Evolutionary conservation across 2,888 invertebrate species (phyloP).

Genomic region (Priocnemis perturbator): DNA sequence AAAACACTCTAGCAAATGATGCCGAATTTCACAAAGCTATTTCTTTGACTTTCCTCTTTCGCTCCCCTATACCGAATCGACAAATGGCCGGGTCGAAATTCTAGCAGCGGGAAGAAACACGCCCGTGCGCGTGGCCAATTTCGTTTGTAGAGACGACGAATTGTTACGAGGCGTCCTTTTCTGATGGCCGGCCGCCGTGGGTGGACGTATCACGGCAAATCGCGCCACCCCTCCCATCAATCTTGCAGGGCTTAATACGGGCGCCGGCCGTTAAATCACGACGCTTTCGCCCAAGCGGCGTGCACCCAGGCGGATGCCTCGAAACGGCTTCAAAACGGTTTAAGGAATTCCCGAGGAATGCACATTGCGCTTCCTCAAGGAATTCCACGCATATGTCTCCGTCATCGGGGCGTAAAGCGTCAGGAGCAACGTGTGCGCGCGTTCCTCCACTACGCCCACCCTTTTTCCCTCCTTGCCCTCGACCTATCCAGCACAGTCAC

Average conservation of each 20-base stretch:
- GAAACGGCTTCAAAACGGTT: slow-evolving; percentile 37
- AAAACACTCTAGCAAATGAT: no score
- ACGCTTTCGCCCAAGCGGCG: slow-evolving; percentile 4
- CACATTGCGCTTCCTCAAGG: slow-evolving; percentile 36
- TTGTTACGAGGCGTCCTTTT: no score
- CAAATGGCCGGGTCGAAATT: no score
- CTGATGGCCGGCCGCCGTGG: not conserved
- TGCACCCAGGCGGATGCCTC: slow-evolving; percentile 8
- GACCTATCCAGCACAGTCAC: not conserved
- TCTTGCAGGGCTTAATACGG: slow-evolving; percentile 14
- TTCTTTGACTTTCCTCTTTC: no score
- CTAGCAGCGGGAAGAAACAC: no score
- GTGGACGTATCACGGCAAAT: slow-evolving; percentile 21
- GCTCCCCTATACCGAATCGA: no score
- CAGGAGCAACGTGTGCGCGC: slow-evolving; percentile 6
- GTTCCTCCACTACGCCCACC: not conserved
- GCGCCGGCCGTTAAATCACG: slow-evolving; percentile 30
- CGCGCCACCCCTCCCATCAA: slow-evolving; percentile 14
- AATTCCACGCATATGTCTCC: slow-evolving; percentile 44
- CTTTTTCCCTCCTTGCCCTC: slow-evolving; percentile 3
- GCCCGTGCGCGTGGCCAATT: no score
- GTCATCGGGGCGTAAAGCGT: slow-evolving; percentile 26
- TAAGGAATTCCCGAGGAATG: slow-evolving; percentile 41
- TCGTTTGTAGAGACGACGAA: no score
- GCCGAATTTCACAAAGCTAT: no score